These are phyloP conservation scores for Ceratosolen solmsi DNA, from an alignment of 1,140 invertebrate species.

Conservation along the genomic window DNA sequence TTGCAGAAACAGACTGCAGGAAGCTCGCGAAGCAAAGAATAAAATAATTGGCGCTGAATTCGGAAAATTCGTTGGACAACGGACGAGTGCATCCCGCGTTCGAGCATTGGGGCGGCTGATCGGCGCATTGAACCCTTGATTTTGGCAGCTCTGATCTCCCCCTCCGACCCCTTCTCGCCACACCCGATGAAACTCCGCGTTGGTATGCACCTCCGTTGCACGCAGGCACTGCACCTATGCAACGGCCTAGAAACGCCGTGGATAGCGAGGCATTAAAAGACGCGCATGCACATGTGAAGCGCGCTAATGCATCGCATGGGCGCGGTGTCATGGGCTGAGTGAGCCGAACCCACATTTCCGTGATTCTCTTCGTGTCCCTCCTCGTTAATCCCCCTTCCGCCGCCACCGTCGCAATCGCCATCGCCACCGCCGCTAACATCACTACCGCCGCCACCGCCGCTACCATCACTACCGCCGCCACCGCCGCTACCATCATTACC, in stretches of 20 bases:
- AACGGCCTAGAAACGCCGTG: slow-evolving; percentile 43
- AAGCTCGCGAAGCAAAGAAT: too few relatives aligned
- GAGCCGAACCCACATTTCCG: slow-evolving; percentile 68
- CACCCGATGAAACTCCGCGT: not conserved
- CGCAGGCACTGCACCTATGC: slow-evolving; percentile 20
- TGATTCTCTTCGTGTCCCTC: slow-evolving; percentile 55
- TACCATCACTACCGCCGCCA: too few relatives aligned
- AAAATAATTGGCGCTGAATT: too few relatives aligned
- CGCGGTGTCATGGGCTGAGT: slow-evolving; percentile 67
- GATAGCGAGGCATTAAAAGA: not conserved
- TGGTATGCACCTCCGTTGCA: not conserved
- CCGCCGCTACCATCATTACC: too few relatives aligned
- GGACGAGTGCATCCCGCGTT: too few relatives aligned
- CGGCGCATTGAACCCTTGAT: not conserved
- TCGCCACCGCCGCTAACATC: too few relatives aligned
- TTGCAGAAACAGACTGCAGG: too few relatives aligned
- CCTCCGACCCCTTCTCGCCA: not conserved
- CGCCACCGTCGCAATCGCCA: not conserved
- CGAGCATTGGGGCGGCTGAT: not conserved
- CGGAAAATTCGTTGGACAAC: too few relatives aligned
- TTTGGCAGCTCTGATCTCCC: not conserved
- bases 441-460: not conserved
- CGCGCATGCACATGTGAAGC: not conserved
- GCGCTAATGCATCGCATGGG: slow-evolving; percentile 53
- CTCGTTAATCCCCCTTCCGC: not conserved